These are phyloP conservation scores for Colossoma macropomum DNA, from an alignment of 2,113 vertebrate species.

Conservation along the genomic window DNA sequence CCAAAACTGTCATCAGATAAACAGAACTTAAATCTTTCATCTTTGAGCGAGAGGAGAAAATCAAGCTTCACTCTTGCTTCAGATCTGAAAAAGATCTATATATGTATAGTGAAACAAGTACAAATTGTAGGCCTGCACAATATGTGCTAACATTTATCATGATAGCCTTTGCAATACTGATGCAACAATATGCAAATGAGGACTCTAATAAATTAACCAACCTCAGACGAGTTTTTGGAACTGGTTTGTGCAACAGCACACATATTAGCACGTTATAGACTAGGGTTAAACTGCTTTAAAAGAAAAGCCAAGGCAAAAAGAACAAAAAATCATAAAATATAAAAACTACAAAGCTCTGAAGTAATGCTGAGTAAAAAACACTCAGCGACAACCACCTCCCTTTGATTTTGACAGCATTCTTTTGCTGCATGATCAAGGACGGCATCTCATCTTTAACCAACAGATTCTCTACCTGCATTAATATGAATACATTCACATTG, in stretches of 20 bases:
- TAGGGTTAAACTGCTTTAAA: neutral
- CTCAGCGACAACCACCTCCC: neutral
- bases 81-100: too few relatives aligned
- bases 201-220: too few relatives aligned
- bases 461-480: neutral
- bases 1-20: too few relatives aligned
- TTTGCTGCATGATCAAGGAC: slow-evolving; percentile 8
- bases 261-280: neutral
- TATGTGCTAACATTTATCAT: too few relatives aligned
- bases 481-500: slow-evolving; percentile 7
- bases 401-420: neutral
- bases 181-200: too few relatives aligned
- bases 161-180: too few relatives aligned
- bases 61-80: too few relatives aligned
- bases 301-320: neutral
- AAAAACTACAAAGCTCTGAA: neutral
- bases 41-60: too few relatives aligned
- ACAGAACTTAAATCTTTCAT: too few relatives aligned
- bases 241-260: neutral
- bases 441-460: neutral
- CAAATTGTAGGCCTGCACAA: too few relatives aligned
- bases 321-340: neutral
- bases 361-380: neutral
- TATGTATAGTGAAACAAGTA: too few relatives aligned
- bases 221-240: neutral